phyloP scores from a whole-genome alignment of 2,888 invertebrate species.

The Petrolisthes cinctipes region DNA sequence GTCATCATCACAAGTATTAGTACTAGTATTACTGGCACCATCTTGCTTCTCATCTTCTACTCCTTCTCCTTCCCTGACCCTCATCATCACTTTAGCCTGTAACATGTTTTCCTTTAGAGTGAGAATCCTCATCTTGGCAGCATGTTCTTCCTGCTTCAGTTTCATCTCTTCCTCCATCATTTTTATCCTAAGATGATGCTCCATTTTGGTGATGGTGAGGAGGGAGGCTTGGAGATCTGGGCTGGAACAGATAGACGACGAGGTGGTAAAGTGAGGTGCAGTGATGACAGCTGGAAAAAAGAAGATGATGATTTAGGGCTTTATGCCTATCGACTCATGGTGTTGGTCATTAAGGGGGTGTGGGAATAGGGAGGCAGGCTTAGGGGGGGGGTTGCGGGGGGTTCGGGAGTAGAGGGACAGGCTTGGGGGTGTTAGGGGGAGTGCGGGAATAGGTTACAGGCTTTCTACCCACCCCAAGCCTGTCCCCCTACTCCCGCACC shows the following conservation, averaged over 20 bases:
- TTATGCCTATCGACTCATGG: background rate
- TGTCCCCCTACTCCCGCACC: too few relatives aligned
- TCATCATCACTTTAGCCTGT: background rate
- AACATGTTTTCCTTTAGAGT: slow-evolving; percentile 24
- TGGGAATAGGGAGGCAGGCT: too few relatives aligned
- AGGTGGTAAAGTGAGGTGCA: too few relatives aligned
- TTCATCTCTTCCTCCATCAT: slow-evolving; percentile 31
- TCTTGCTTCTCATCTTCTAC: background rate
- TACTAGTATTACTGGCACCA: background rate
- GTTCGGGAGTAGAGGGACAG: too few relatives aligned
- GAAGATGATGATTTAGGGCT: background rate
- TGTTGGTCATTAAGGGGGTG: too few relatives aligned
- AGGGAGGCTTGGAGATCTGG: slow-evolving; percentile 33
- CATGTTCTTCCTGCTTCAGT: slow-evolving; percentile 19
- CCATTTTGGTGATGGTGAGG: slow-evolving; percentile 18
- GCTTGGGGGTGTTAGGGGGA: too few relatives aligned
- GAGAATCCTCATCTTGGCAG: slow-evolving; percentile 34
- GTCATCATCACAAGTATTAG: background rate
- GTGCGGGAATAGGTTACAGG: too few relatives aligned
- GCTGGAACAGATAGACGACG: slow-evolving; percentile 11
- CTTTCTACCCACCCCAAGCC: too few relatives aligned
- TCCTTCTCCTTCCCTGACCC: background rate
- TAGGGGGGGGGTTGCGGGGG: too few relatives aligned
- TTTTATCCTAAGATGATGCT: slow-evolving; percentile 26
- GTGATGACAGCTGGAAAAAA: background rate